Evolutionary conservation across 2,888 invertebrate genomes (phyloP).

Genomic region (Opisthograptis luteolata): DNA sequence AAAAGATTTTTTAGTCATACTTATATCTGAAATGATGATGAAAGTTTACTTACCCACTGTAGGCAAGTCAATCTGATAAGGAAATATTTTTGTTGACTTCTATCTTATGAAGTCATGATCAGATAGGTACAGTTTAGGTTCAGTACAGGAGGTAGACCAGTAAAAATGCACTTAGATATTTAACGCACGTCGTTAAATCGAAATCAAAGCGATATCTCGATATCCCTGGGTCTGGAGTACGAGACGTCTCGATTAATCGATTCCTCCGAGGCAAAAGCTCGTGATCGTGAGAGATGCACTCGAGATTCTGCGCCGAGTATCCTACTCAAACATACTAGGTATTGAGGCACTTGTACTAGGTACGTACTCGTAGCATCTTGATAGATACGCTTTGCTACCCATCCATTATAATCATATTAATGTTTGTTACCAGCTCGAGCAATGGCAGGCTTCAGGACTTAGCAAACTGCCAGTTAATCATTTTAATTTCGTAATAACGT

Average conservation of each 20-base stretch:
- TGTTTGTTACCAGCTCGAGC: neutral
- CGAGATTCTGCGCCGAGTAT: constrained; percentile 50
- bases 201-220: constrained; percentile 50
- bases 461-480: too few relatives aligned
- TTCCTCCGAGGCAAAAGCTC: constrained; percentile 59
- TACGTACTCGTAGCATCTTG: constrained; percentile 2
- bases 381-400: neutral
- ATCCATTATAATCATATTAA: neutral
- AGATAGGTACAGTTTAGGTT: too few relatives aligned
- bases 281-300: constrained; percentile 60
- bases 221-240: constrained; percentile 64
- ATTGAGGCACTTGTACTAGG: constrained; percentile 2
- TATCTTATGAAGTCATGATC: too few relatives aligned
- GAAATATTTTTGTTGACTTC: too few relatives aligned
- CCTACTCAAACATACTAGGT: constrained; percentile 37
- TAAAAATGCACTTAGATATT: constrained; percentile 38
- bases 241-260: constrained; percentile 66
- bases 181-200: constrained; percentile 53
- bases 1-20: too few relatives aligned
- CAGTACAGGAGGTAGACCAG: too few relatives aligned
- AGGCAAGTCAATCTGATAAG: too few relatives aligned
- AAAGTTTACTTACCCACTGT: too few relatives aligned
- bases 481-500: too few relatives aligned
- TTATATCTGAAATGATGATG: too few relatives aligned
- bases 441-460: too few relatives aligned